Conservation (phyloP, 2,113 vertebrate genomes). For the Oostethus manadensis region DNA sequence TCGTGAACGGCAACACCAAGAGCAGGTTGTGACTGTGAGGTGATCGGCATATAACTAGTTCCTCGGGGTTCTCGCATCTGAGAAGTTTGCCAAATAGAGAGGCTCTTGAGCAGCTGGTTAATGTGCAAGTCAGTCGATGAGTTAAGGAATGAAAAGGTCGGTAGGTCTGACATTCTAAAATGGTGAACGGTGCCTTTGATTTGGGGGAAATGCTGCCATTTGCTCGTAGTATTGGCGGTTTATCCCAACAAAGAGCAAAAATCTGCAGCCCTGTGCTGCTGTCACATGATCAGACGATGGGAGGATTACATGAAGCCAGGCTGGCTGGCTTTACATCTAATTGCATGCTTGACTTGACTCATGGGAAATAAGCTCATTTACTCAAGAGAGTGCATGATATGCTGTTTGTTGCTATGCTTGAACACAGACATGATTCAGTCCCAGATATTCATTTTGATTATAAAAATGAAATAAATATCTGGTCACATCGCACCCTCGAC, state of each 20-base stretch:
- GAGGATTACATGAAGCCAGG: not conserved
- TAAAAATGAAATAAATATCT: no score
- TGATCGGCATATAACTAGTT: slow-evolving; percentile 42
- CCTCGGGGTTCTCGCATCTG: slow-evolving; percentile 13
- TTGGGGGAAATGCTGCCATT: slow-evolving; percentile 9
- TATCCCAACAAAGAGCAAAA: not conserved
- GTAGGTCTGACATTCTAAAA: slow-evolving; percentile 7
- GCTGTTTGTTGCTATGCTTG: not conserved
- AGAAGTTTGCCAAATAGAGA: slow-evolving; percentile 13
- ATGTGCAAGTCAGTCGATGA: slow-evolving; percentile 31
- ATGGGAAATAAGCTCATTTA: not conserved
- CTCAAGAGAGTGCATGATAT: not conserved
- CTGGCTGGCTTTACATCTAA: not conserved
- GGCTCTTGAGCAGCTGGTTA: slow-evolving; percentile 27
- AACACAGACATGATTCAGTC: not conserved
- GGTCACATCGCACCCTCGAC: no score
- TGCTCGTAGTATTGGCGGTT: not conserved
- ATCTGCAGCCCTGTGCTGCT: not conserved
- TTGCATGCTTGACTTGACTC: not conserved
- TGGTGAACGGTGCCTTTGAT: slow-evolving; percentile 9
- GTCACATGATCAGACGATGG: not conserved
- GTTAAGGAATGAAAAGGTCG: not conserved
- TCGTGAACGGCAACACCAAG: slow-evolving; percentile 50
- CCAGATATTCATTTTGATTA: no score
- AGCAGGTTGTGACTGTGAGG: slow-evolving; percentile 29